A percentile compares a stretch with the other conserved stretches of the same genome.
These are phyloP conservation scores for Kryptolebias ocellatus DNA, from an alignment of 2,797 vertebrate species.

Conservation along the genomic window DNA sequence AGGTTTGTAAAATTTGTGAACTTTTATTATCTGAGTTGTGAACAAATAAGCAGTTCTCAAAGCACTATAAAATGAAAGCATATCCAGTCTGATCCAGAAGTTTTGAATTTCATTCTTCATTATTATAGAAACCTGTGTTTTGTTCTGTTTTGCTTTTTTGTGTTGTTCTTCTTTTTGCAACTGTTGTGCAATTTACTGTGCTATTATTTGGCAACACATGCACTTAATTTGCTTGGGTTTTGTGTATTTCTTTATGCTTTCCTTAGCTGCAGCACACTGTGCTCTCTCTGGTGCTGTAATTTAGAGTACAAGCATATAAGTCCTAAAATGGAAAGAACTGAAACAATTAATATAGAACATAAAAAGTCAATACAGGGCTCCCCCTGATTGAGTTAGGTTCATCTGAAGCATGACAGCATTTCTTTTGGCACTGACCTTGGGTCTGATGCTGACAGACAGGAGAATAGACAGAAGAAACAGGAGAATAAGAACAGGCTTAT, in stretches of 20 bases:
- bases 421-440: conserved; percentile 46
- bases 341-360: conserved; percentile 19
- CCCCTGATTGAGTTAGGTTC: conserved; percentile 52
- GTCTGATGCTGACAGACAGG: conserved; percentile 42
- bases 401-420: conserved; percentile 38
- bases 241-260: neutral
- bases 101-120: no score
- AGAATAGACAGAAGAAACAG: conserved; percentile 26
- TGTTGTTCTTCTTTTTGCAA: neutral
- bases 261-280: neutral
- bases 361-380: conserved; percentile 14
- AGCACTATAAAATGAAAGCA: neutral
- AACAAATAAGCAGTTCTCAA: conserved; percentile 1
- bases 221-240: neutral
- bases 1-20: no score
- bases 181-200: neutral
- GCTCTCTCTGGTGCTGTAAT: conserved; percentile 4
- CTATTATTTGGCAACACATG: neutral
- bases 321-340: conserved; percentile 15
- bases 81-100: no score
- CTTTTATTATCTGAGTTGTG: no score
- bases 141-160: no score
- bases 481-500: conserved; percentile 54
- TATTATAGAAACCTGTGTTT: no score
- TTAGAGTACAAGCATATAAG: conserved; percentile 16